Conservation (phyloP, 2,797 vertebrate genomes). For the Psittacula echo region DNA sequence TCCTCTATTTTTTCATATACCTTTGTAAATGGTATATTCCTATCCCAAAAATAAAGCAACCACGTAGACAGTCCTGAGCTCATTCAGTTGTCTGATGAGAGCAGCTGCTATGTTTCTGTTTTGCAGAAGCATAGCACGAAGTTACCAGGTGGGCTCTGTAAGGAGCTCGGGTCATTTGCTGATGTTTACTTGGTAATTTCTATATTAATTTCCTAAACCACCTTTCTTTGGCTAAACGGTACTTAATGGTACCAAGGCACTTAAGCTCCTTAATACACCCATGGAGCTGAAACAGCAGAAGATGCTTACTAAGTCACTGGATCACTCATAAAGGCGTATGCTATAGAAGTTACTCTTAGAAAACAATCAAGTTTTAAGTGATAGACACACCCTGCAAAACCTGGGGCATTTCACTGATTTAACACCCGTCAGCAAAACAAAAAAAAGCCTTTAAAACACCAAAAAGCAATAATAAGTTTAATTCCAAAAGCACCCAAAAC, state of each 20-base stretch:
- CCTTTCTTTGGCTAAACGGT: neutral
- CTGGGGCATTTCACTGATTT: neutral
- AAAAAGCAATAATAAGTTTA: neutral
- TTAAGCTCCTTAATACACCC: neutral
- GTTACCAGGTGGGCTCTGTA: neutral
- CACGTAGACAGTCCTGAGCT: neutral
- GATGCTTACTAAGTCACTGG: neutral
- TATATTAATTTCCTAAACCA: slow-evolving; percentile 31
- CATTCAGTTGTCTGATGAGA: neutral
- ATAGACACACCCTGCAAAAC: neutral
- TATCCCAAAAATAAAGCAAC: slow-evolving; percentile 11
- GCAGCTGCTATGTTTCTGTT: neutral
- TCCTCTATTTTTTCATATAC: neutral
- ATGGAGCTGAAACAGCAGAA: neutral
- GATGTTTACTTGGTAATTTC: slow-evolving; percentile 34
- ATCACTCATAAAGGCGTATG: neutral
- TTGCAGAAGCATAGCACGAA: neutral
- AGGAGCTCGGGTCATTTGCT: neutral
- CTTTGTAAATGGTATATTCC: neutral
- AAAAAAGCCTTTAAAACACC: neutral
- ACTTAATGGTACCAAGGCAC: neutral
- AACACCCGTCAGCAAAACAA: neutral
- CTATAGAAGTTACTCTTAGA: neutral
- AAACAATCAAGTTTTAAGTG: neutral
- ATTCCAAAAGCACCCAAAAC: neutral